Conservation (phyloP, 2,797 vertebrate genomes). For the Anas georgica region DNA sequence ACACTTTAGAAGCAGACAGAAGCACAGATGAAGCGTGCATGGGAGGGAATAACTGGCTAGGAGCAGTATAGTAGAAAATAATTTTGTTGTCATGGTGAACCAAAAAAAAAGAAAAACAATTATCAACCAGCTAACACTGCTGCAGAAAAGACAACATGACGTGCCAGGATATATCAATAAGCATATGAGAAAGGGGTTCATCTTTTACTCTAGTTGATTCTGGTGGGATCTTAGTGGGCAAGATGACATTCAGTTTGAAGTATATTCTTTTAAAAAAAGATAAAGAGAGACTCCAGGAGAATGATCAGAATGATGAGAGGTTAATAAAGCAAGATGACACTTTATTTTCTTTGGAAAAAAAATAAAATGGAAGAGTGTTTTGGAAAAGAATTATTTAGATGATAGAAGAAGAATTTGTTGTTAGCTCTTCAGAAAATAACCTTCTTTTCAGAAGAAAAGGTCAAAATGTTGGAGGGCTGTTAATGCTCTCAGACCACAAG, state of each 20-base stretch:
- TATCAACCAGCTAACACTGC: neutral
- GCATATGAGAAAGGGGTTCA: neutral
- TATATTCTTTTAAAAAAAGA: neutral
- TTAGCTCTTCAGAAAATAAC: neutral
- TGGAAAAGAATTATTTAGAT: conserved; percentile 22
- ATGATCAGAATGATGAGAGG: neutral
- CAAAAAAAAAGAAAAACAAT: too few species aligned
- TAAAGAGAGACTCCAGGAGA: neutral
- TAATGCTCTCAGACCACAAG: neutral
- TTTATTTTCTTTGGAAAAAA: conserved; percentile 39
- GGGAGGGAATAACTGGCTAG: neutral
- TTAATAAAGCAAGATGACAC: neutral
- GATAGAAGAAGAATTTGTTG: conserved; percentile 4
- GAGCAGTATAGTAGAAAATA: neutral
- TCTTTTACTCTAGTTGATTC: neutral
- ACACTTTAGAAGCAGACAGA: neutral
- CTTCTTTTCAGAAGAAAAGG: neutral
- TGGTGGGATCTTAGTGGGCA: neutral
- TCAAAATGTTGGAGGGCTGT: neutral
- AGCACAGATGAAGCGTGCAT: neutral
- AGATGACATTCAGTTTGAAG: neutral
- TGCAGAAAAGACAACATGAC: neutral
- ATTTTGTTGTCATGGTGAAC: neutral
- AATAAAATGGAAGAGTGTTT: neutral
- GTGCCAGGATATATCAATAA: neutral